Evolutionary conservation across 2,797 vertebrate genomes (phyloP).

Genomic region (Xenentodon cancila): DNA sequence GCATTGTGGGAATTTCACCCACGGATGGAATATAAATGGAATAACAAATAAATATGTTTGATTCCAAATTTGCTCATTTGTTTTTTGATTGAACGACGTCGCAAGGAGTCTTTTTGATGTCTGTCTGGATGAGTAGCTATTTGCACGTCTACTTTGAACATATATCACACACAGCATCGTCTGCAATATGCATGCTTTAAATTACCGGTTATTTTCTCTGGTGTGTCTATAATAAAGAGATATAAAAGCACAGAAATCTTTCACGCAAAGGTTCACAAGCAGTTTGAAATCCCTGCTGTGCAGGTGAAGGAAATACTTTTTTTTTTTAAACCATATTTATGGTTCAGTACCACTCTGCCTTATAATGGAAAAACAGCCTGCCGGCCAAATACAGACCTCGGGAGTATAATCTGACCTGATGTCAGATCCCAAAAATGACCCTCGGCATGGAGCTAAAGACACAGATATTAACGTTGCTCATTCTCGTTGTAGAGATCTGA

Average conservation of each 20-base stretch:
- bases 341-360: conserved; percentile 45
- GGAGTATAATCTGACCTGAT: conserved; percentile 69
- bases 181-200: background rate
- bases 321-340: conserved; percentile 54
- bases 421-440: conserved; percentile 69
- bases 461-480: conserved; percentile 72
- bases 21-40: conserved; percentile 30
- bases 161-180: no score
- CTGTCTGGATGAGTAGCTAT: conserved; percentile 1
- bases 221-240: conserved; percentile 3
- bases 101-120: conserved; percentile 2
- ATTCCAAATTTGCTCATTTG: conserved; percentile 36
- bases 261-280: conserved; percentile 34
- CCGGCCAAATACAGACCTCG: conserved; percentile 72
- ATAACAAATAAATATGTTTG: conserved; percentile 36
- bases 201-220: conserved; percentile 10
- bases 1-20: conserved; percentile 59
- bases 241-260: background rate
- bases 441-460: conserved; percentile 57
- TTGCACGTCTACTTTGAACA: conserved; percentile 11
- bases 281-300: conserved; percentile 37
- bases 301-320: conserved; percentile 30
- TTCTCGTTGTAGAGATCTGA: conserved; percentile 68
- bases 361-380: conserved; percentile 67
- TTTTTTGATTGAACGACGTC: conserved; percentile 22